A percentile compares a stretch with the other conserved stretches of the same genome.
Conservation (phyloP, 2,888 invertebrate genomes). For the Nymphalis c-album region DNA sequence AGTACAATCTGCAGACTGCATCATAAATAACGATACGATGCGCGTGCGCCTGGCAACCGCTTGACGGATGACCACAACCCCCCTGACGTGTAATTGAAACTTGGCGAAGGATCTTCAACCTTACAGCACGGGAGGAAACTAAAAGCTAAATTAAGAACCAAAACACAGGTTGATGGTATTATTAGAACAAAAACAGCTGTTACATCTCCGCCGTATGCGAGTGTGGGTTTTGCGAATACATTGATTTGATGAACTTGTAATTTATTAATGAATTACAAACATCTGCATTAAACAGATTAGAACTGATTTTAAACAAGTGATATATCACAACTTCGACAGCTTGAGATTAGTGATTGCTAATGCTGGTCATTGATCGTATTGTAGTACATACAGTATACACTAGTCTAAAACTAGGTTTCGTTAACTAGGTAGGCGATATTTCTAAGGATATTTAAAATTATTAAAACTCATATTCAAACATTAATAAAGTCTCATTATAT, state of each 20-base stretch:
- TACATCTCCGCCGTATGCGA: slow-evolving; percentile 1
- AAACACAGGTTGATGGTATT: slow-evolving; percentile 11
- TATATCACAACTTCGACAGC: too few relatives aligned
- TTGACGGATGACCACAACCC: slow-evolving; percentile 38
- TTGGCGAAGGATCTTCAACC: slow-evolving; percentile 29
- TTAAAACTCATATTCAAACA: too few relatives aligned
- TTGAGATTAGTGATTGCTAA: too few relatives aligned
- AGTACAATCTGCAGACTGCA: slow-evolving; percentile 22
- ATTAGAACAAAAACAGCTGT: slow-evolving; percentile 13
- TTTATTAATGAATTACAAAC: slow-evolving; percentile 10
- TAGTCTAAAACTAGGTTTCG: too few relatives aligned
- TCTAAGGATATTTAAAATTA: too few relatives aligned
- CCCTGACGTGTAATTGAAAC: slow-evolving; percentile 37
- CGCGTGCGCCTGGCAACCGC: slow-evolving; percentile 39
- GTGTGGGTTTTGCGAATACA: not conserved
- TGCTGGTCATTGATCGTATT: too few relatives aligned
- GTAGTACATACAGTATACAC: too few relatives aligned
- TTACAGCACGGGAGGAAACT: slow-evolving; percentile 15
- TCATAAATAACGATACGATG: slow-evolving; percentile 36
- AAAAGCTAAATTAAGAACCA: slow-evolving; percentile 13
- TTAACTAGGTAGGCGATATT: too few relatives aligned
- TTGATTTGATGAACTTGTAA: not conserved
- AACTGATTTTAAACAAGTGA: too few relatives aligned
- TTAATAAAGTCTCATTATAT: too few relatives aligned
- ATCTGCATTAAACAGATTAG: too few relatives aligned